These are phyloP conservation scores for Poliocrania exsul DNA, from an alignment of 2,797 vertebrate genomes.

Conservation along the genomic window DNA sequence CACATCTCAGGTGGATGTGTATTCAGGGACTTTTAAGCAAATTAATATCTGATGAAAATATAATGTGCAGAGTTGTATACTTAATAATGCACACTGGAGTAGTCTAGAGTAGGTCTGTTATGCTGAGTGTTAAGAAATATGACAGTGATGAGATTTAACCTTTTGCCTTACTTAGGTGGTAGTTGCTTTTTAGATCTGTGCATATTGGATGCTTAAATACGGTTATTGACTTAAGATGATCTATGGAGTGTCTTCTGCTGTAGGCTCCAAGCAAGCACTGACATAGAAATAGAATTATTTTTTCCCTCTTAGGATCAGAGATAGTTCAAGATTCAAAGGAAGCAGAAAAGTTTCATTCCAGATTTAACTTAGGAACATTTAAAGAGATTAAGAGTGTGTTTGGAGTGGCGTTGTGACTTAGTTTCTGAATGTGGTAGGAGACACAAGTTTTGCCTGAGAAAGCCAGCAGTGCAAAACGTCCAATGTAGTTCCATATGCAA, in stretches of 20 bases:
- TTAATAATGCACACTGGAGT: conserved; percentile 55
- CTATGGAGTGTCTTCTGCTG: neutral
- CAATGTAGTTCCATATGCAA: conserved; percentile 54
- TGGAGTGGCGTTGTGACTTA: neutral
- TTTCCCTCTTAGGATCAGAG: neutral
- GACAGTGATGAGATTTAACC: conserved; percentile 44
- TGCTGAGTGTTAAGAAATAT: conserved; percentile 57
- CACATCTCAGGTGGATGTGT: conserved; percentile 64
- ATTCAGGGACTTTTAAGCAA: conserved; percentile 69
- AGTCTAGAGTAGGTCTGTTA: conserved; percentile 38
- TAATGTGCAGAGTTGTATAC: conserved; percentile 53
- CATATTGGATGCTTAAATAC: conserved; percentile 9
- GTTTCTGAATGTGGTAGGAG: neutral
- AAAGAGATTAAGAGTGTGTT: neutral
- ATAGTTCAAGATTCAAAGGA: neutral
- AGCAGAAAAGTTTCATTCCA: neutral
- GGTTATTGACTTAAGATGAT: neutral
- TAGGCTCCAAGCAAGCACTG: neutral
- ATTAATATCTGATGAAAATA: conserved; percentile 69
- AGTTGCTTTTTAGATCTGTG: conserved; percentile 13
- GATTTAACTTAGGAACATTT: neutral
- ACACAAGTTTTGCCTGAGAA: conserved; percentile 21
- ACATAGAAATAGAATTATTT: neutral
- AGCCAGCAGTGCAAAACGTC: conserved; percentile 40
- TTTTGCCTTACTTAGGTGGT: neutral